Evolutionary conservation across 2,888 invertebrate genomes (phyloP), one percentile per base, ranked within the genome.

Genomic region (Nezara viridula): DNA sequence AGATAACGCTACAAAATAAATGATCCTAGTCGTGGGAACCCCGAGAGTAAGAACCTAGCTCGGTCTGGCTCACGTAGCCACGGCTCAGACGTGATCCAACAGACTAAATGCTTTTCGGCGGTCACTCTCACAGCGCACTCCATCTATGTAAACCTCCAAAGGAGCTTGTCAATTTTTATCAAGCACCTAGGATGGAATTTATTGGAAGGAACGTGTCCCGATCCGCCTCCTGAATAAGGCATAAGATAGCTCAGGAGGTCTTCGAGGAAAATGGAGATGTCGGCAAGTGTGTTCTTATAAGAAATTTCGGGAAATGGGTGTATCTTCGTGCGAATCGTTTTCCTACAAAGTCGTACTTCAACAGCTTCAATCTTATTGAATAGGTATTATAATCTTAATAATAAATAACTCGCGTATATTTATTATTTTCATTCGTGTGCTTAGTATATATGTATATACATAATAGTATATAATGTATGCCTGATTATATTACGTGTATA

Each of bases 101-200:
- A 86, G 86, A 60, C 86, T 86, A 86, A 86, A 55, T 32, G 55
- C 52, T 52, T 55, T 55, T 86, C 81, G 81, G 81, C 81, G 81
- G 81, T 81, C 81, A 81, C 81, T 81, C 44, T 81, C 44, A 44
- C 81, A 44, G 81, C 44, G 44, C 81, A 1, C 44, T 40, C 81
- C 44, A 40, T 81, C 44, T 81, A 81, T 81, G 40, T 81, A 81
- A 44, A 40, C 44, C 81, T 81, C 81, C 24, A 44, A 32, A 37
- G 81, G n/a, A 24, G 24, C 81, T 81, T 81, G 81, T 47, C 81
- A 81, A 81, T 81, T 81, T 47, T 81, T 81, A 81, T 81, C 81
- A 81, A 81, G 40, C 44, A 3, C 40, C 21, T 81, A 10, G 24
- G 14, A 27, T 19, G 32, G 66, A 73, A 73, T 73, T 73, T 73